Conservation (phyloP, 1,140 invertebrate species). For the Laodelphax striatellus region DNA sequence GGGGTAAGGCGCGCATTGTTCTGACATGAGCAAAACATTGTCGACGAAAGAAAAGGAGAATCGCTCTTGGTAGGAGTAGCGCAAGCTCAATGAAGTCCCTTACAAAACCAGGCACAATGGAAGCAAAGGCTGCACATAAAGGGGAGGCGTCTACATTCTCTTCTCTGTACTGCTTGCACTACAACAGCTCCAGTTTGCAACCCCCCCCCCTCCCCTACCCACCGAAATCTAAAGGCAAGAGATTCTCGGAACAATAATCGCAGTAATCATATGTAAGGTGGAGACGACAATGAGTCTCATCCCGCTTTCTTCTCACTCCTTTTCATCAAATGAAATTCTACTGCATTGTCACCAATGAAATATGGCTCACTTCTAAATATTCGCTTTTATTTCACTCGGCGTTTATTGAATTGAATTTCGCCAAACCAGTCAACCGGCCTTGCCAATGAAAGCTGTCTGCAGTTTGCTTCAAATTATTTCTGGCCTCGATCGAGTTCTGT, state of each 20-base stretch:
- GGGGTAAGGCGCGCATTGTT: slow-evolving; percentile 1
- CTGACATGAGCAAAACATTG: slow-evolving; percentile 10
- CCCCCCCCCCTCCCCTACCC: too few relatives aligned
- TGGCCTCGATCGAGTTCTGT: too few relatives aligned
- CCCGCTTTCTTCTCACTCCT: neutral
- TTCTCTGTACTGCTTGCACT: too few relatives aligned
- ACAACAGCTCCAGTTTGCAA: too few relatives aligned
- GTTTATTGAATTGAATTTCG: neutral
- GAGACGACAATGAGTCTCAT: neutral
- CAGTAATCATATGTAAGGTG: slow-evolving; percentile 5
- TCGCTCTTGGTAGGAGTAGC: neutral
- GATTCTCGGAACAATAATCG: neutral
- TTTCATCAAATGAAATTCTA: neutral
- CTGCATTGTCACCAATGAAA: neutral
- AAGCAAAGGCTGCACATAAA: neutral
- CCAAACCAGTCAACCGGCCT: neutral
- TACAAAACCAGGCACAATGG: neutral
- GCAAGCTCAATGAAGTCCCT: slow-evolving; percentile 3
- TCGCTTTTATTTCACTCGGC: neutral
- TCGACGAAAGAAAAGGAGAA: slow-evolving; percentile 3
- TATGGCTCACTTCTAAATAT: slow-evolving; percentile 1
- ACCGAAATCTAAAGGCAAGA: neutral
- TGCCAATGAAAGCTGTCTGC: too few relatives aligned
- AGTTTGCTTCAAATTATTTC: too few relatives aligned
- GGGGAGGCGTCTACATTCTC: too few relatives aligned